Evolutionary conservation across 2,888 invertebrate genomes (phyloP).

Genomic region (Drosophila borborema): DNA sequence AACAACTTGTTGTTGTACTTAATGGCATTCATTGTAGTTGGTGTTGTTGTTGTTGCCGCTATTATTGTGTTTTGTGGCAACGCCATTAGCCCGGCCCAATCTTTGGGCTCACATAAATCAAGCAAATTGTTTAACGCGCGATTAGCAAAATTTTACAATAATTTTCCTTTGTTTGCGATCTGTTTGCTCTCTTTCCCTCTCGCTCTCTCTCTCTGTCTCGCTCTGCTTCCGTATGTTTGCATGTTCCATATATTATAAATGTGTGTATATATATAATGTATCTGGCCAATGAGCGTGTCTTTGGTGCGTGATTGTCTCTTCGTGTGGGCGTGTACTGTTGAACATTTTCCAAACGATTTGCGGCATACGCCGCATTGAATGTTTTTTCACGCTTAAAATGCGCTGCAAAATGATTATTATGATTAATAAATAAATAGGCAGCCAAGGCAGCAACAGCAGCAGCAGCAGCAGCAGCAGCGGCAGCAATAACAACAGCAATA

Average conservation of each 20-base stretch:
- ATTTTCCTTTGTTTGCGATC: conserved; percentile 69
- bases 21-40: conserved; percentile 16
- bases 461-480: conserved; percentile 4
- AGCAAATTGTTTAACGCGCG: conserved; percentile 80
- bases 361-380: conserved; percentile 80
- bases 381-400: conserved; percentile 78
- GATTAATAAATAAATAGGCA: conserved; percentile 78
- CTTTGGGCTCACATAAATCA: conserved; percentile 67
- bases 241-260: conserved; percentile 17
- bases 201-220: neutral
- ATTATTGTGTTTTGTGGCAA: conserved; percentile 30
- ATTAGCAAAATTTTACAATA: conserved; percentile 80
- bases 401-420: conserved; percentile 79
- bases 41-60: conserved; percentile 6
- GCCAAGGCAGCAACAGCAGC: conserved; percentile 3
- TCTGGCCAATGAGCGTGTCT: conserved; percentile 40
- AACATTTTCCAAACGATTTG: conserved; percentile 78
- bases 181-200: conserved; percentile 25
- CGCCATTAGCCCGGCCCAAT: conserved; percentile 51
- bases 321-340: conserved; percentile 46
- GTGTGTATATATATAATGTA: conserved; percentile 9
- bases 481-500: conserved; percentile 13
- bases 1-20: neutral
- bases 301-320: conserved; percentile 44
- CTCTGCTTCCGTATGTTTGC: conserved; percentile 9